Evolutionary conservation across 2,797 vertebrate genomes (phyloP).

Genomic region (Oceanodroma leucorhoa): DNA sequence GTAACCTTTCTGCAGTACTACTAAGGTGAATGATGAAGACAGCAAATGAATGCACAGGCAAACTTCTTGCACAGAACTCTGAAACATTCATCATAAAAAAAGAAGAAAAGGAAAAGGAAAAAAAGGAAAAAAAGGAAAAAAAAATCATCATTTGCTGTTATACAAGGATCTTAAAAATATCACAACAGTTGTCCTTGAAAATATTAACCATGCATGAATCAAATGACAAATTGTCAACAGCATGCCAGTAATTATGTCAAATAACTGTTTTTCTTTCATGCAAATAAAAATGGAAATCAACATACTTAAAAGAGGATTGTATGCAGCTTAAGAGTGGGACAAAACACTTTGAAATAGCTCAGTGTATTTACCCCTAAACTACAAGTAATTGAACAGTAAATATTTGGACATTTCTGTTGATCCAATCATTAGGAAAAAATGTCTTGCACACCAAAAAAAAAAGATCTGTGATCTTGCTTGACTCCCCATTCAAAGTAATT

Average conservation of each 20-base stretch:
- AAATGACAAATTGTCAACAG: conserved; percentile 22
- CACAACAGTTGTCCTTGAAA: conserved; percentile 4
- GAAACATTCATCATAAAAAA: neutral
- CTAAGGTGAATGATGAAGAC: neutral
- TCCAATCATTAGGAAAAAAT: neutral
- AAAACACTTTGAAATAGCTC: conserved; percentile 27
- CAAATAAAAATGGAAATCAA: conserved; percentile 49
- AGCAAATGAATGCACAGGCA: neutral
- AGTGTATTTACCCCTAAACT: conserved; percentile 6
- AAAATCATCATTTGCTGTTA: neutral
- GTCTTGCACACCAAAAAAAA: neutral
- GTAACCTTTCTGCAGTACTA: neutral
- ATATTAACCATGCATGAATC: neutral
- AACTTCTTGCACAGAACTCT: neutral
- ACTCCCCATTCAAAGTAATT: neutral
- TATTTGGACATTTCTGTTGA: conserved; percentile 11
- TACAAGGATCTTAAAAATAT: neutral
- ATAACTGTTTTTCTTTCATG: conserved; percentile 39
- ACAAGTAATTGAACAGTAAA: conserved; percentile 12
- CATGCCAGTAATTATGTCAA: conserved; percentile 17
- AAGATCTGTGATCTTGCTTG: neutral
- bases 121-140: too few species aligned
- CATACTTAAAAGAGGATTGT: neutral
- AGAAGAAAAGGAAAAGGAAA: neutral
- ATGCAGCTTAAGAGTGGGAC: conserved; percentile 3